Conservation (phyloP, 2,113 vertebrate genomes). For the Toxotes jaculatrix region DNA sequence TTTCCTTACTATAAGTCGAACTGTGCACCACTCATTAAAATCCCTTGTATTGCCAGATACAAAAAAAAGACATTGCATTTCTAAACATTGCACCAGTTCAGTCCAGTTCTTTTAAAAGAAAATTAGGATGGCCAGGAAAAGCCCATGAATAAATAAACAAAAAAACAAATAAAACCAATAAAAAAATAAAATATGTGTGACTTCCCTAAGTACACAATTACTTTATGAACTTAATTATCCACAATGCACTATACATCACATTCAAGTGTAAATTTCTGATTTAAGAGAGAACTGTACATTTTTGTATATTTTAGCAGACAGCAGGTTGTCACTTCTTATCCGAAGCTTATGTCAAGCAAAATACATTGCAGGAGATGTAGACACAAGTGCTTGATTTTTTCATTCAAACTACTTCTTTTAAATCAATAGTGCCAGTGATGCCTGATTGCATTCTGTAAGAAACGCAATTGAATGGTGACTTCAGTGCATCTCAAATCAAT, state of each 20-base stretch:
- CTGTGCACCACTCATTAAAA: too few relatives aligned
- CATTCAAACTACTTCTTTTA: constrained; percentile 65
- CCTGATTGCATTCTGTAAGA: constrained; percentile 80
- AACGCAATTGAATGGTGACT: constrained; percentile 82
- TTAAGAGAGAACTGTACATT: background rate
- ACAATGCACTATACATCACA: background rate
- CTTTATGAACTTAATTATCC: too few relatives aligned
- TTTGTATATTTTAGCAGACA: constrained; percentile 10
- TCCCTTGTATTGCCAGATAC: too few relatives aligned
- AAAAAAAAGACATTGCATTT: too few relatives aligned
- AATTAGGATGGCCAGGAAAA: too few relatives aligned
- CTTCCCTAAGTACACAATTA: too few relatives aligned
- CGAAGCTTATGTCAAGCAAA: constrained; percentile 12
- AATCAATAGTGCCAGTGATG: constrained; percentile 80
- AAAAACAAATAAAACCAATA: too few relatives aligned
- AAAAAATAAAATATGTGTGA: too few relatives aligned
- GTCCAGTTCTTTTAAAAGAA: too few relatives aligned
- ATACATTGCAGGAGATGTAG: constrained; percentile 37
- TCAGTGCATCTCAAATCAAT: constrained; percentile 82
- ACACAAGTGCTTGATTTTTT: constrained; percentile 51
- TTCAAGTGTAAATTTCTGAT: background rate
- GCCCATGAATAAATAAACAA: too few relatives aligned
- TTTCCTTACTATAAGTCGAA: background rate
- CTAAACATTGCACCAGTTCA: too few relatives aligned
- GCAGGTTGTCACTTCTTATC: background rate